Base-by-base conservation (phyloP, 2,888 invertebrate species). In the Biston stratarius region DNA sequence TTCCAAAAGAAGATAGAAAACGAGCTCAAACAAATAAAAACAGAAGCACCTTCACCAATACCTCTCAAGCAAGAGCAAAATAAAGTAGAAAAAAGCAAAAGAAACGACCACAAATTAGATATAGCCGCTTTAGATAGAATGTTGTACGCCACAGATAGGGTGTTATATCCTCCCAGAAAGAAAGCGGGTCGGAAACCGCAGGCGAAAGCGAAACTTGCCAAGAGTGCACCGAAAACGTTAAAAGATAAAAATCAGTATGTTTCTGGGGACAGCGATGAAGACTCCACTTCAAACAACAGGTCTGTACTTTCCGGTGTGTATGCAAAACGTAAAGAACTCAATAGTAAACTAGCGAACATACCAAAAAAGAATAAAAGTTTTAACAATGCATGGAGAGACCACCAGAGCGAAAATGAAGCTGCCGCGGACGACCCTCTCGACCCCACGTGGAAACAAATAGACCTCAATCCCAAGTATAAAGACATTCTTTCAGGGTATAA, bases 161-260 rank as follows among this genome's bases (percentile, higher is more conserved):
- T 97, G 1, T 86, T 97, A 12, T 97, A 97, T 88, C 97, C 97
- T 0, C 97, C 97, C 0, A 95, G 97, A 66, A 95, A 96, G 72
- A 97, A 96, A 87, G 96, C 95, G 49, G 96, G 96, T 0, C 93
- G 96, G 70, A 96, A 96, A 61, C 95, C 95, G 11, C 89, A 90
- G 74, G 89, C 79, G 67, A 93, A 93, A 82, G 79, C 94, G 2
- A 95, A 91, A 77, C 57, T 81, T 11, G 75, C 83, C 42, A 85
- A 81, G 52, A 90, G 75, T 34, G 66, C 87, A 36, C 83, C 90
- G 6, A 92, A 91, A 84, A 90, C 91, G 1, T 79, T 91, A 45
- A 91, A 90, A 73, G 93, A 94, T 76, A 94, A 92, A 79, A 92
- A 90, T 71, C 90, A 92, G 60, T 92, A 90, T 67, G 93, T 93